Conservation (phyloP, 2,113 vertebrate genomes). For the Ondatra zibethicus region DNA sequence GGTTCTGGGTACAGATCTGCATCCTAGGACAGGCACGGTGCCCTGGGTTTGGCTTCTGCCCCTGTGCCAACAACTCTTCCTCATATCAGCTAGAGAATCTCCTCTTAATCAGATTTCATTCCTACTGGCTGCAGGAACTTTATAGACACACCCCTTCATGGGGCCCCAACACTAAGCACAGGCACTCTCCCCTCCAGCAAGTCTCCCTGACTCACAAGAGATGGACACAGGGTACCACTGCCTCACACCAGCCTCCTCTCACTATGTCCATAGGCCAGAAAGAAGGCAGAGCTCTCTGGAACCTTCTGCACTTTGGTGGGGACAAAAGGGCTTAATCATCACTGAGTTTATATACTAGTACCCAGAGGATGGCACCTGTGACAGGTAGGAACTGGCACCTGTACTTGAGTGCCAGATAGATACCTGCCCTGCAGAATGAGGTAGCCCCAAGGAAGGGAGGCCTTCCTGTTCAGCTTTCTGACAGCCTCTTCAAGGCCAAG, state of each 20-base stretch:
- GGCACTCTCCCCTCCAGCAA: not conserved
- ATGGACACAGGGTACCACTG: not conserved
- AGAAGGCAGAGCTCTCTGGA: not conserved
- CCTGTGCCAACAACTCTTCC: not conserved
- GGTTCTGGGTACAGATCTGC: not conserved
- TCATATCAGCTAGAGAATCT: not conserved
- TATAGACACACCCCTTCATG: not conserved
- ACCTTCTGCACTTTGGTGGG: not conserved
- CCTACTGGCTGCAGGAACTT: not conserved
- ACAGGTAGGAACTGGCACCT: not conserved
- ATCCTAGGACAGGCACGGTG: too few relatives aligned
- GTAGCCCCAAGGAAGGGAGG: not conserved
- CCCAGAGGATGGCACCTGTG: fast-evolving
- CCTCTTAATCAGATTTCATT: not conserved
- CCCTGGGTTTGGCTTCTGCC: not conserved
- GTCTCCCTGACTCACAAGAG: not conserved
- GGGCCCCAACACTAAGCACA: not conserved
- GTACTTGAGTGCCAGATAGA: not conserved
- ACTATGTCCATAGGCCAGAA: not conserved
- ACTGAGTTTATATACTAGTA: not conserved
- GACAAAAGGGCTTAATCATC: too few relatives aligned
- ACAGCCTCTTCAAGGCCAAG: not conserved
- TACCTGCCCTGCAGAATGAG: not conserved
- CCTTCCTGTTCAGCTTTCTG: not conserved
- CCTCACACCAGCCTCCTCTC: not conserved